Percentiles rank a stretch among this genome's conserved stretches.
Evolutionary conservation across 1,140 invertebrate species (phyloP).

Genomic region (Drosophila pruinosa): DNA sequence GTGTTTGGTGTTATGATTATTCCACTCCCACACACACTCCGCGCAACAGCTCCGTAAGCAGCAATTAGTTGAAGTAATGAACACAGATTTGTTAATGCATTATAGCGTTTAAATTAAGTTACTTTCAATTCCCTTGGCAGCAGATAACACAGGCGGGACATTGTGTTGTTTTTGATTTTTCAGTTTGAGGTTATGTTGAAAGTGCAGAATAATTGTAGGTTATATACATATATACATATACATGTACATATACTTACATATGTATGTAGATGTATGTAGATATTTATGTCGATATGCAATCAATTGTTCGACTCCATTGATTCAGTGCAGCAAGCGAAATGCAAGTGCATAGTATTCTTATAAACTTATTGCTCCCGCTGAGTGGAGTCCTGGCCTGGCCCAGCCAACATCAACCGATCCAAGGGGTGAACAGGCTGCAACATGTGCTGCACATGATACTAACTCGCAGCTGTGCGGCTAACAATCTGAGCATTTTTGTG

Average conservation of each 20-base stretch:
- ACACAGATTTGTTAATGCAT: constrained; percentile 72
- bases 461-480: constrained; percentile 1
- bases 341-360: neutral
- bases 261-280: no score
- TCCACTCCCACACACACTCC: no score
- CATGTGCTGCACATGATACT: constrained; percentile 28
- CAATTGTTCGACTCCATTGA: no score
- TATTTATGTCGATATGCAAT: no score
- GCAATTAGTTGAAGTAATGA: constrained; percentile 75
- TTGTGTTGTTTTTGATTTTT: neutral
- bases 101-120: constrained; percentile 31
- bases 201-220: no score
- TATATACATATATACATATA: no score
- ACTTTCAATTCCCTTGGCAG: neutral
- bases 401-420: no score
- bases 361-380: neutral
- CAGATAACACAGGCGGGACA: neutral
- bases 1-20: neutral
- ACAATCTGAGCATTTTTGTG: constrained; percentile 36
- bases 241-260: no score
- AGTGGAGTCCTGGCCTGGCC: neutral
- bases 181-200: neutral
- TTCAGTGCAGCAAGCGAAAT: neutral
- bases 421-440: neutral
- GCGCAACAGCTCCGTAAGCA: no score